Conservation (phyloP, 2,888 invertebrate species). For the Megaustenia siamemsis region DNA sequence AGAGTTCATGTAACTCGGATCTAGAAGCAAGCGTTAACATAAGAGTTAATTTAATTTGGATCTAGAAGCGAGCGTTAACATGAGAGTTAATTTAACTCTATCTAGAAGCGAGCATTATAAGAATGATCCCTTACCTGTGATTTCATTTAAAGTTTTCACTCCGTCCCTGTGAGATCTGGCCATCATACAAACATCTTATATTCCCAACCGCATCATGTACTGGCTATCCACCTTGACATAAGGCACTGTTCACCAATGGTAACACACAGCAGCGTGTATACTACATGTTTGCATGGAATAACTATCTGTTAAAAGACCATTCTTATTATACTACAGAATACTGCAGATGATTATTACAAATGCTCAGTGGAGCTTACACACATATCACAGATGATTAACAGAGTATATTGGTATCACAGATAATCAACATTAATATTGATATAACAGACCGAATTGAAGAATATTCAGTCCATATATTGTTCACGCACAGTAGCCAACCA, state of each 20-base stretch:
- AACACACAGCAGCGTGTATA: not conserved
- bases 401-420: not conserved
- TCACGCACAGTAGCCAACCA: too few relatives aligned
- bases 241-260: not conserved
- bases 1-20: too few relatives aligned
- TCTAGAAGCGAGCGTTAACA: not conserved
- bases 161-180: conserved; percentile 19
- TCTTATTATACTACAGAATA: not conserved
- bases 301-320: not conserved
- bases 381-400: not conserved
- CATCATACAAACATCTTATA: not conserved
- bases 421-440: not conserved
- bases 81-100: not conserved
- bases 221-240: not conserved
- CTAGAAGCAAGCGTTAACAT: not conserved
- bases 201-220: not conserved
- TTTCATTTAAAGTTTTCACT: conserved; percentile 28
- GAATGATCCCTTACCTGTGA: not conserved
- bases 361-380: too few relatives aligned
- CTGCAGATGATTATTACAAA: too few relatives aligned
- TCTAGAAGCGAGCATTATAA: not conserved
- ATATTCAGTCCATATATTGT: not conserved
- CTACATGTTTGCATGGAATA: not conserved
- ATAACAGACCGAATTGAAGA: not conserved
- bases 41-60: too few relatives aligned